These are phyloP conservation scores for Perca fluviatilis DNA, from an alignment of 2,113 vertebrate species.

Conservation along the genomic window DNA sequence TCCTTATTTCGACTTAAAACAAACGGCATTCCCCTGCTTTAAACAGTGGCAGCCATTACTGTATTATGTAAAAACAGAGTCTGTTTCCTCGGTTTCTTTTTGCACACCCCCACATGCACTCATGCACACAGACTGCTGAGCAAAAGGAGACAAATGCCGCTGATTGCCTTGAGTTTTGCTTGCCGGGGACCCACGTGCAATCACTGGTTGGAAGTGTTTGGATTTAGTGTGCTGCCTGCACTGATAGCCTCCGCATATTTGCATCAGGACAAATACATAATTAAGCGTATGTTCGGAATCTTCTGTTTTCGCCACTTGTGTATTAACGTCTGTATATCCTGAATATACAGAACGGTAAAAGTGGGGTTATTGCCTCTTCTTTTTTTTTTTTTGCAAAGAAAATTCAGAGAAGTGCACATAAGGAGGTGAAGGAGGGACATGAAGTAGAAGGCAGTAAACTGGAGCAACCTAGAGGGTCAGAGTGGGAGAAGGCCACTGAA, in stretches of 20 bases:
- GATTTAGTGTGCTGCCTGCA: not conserved
- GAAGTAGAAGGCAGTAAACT: no score
- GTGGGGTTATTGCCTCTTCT: no score
- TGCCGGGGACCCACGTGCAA: constrained; percentile 32
- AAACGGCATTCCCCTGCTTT: constrained; percentile 21
- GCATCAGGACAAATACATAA: constrained; percentile 8
- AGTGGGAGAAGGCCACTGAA: no score
- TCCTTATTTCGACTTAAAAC: constrained; percentile 59
- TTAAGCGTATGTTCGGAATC: constrained; percentile 25
- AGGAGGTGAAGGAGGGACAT: no score
- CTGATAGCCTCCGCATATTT: not conserved
- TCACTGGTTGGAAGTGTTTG: constrained; percentile 10
- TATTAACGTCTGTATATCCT: not conserved
- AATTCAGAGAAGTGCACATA: no score
- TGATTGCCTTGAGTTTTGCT: constrained; percentile 41
- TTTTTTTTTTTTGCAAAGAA: no score
- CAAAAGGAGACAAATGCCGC: constrained; percentile 14
- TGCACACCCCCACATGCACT: constrained; percentile 26
- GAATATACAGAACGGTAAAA: not conserved
- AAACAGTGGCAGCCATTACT: constrained; percentile 53
- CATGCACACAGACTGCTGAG: constrained; percentile 6
- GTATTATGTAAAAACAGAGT: constrained; percentile 56
- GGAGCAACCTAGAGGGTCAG: no score
- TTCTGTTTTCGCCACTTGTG: not conserved
- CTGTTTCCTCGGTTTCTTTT: constrained; percentile 25